Evolutionary conservation across 2,797 vertebrate species (phyloP).

Genomic region (Sciaenops ocellatus): DNA sequence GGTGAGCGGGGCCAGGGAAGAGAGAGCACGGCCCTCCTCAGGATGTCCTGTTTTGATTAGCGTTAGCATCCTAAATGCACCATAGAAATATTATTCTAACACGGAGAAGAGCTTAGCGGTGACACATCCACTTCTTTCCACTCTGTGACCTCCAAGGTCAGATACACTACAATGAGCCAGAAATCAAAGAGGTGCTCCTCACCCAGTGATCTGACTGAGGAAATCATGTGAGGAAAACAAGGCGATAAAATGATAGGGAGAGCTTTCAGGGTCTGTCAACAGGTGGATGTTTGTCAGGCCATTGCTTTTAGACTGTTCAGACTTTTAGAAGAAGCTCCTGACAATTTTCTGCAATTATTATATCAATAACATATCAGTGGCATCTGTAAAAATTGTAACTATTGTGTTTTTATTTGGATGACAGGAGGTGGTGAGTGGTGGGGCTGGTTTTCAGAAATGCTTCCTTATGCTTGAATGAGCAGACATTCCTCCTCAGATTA

Average conservation of each 20-base stretch:
- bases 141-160: slow-evolving; percentile 81
- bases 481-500: background rate
- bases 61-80: slow-evolving; percentile 95
- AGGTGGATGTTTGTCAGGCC: slow-evolving; percentile 64
- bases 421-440: background rate
- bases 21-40: slow-evolving; percentile 86
- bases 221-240: slow-evolving; percentile 77
- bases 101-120: slow-evolving; percentile 82
- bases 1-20: slow-evolving; percentile 73
- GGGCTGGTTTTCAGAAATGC: background rate
- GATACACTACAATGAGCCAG: slow-evolving; percentile 75
- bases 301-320: slow-evolving; percentile 7
- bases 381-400: background rate
- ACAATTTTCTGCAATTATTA: slow-evolving; percentile 4
- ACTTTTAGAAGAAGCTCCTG: slow-evolving; percentile 40
- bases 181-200: slow-evolving; percentile 82
- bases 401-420: background rate
- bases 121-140: slow-evolving; percentile 84
- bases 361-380: background rate
- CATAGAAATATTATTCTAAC: slow-evolving; percentile 98
- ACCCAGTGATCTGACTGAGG: slow-evolving; percentile 68
- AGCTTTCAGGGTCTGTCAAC: slow-evolving; percentile 61
- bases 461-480: background rate
- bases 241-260: slow-evolving; percentile 68
- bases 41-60: slow-evolving; percentile 99